phyloP scores from a whole-genome alignment of 2,113 vertebrate genomes.

The Stigmatopora nigra region DNA sequence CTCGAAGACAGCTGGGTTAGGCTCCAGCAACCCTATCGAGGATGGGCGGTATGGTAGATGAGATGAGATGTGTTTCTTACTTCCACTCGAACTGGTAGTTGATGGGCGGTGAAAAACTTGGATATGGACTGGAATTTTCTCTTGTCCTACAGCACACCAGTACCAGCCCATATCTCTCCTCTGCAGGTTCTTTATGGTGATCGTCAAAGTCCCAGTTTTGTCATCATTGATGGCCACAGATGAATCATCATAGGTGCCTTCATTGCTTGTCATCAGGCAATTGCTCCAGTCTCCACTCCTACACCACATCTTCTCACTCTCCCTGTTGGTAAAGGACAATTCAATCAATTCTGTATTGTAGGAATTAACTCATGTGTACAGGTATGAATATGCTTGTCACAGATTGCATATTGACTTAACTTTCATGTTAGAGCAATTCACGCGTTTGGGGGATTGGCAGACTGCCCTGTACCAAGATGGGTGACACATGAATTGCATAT shows the following conservation, averaged over 20 bases:
- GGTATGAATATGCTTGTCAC: too few species aligned
- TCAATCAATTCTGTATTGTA: conserved; percentile 8
- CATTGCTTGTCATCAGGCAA: conserved; percentile 49
- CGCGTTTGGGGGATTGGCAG: too few species aligned
- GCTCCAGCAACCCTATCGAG: too few species aligned
- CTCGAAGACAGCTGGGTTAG: too few species aligned
- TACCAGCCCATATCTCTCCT: conserved; percentile 55
- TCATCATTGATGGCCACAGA: conserved; percentile 62
- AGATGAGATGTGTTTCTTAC: not conserved
- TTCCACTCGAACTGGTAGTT: conserved; percentile 42
- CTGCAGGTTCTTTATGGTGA: conserved; percentile 60
- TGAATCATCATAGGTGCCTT: conserved; percentile 41
- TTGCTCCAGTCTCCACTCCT: conserved; percentile 57
- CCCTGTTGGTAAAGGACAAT: conserved; percentile 48
- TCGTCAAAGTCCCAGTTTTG: conserved; percentile 44
- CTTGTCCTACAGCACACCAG: conserved; percentile 48
- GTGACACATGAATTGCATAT: too few species aligned
- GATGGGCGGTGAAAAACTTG: conserved; percentile 34
- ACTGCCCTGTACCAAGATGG: too few species aligned
- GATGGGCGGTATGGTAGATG: too few species aligned
- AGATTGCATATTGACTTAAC: too few species aligned
- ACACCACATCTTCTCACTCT: conserved; percentile 68
- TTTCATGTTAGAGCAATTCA: too few species aligned
- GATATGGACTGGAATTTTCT: conserved; percentile 32
- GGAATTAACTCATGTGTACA: not conserved